Evolutionary conservation across 2,888 invertebrate genomes (phyloP).

Genomic region (Phengaris alcon): DNA sequence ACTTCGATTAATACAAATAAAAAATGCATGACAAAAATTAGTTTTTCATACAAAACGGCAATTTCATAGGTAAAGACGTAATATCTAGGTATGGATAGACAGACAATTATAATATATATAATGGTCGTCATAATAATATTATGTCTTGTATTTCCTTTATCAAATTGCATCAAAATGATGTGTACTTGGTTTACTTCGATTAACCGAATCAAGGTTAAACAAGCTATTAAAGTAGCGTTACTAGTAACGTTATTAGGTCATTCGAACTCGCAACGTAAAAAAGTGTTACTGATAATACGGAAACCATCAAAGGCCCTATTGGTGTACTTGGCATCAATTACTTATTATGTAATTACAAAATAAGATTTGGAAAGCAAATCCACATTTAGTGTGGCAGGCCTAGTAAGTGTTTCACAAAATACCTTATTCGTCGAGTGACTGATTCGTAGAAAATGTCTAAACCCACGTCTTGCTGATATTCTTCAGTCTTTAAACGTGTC

Average conservation of each 20-base stretch:
- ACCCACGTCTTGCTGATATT: constrained; percentile 1
- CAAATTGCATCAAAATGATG: neutral
- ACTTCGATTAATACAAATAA: too few species aligned
- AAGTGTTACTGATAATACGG: neutral
- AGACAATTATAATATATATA: neutral
- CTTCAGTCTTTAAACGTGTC: neutral
- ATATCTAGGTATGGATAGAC: neutral
- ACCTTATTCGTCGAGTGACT: neutral
- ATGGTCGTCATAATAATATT: neutral
- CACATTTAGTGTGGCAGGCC: neutral
- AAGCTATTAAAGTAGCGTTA: neutral
- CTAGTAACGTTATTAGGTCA: neutral
- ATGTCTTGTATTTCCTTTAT: neutral
- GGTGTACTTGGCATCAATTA: neutral
- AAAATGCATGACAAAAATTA: too few species aligned
- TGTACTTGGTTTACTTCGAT: neutral
- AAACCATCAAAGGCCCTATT: neutral
- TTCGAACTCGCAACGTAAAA: neutral
- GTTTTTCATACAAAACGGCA: too few species aligned
- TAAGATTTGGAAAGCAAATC: neutral
- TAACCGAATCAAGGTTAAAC: neutral
- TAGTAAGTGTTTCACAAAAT: neutral
- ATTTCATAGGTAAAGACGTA: too few species aligned
- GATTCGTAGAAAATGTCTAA: neutral
- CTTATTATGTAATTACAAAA: neutral